Evolutionary conservation across 2,888 invertebrate species (phyloP).

Genomic region (Beris morrisii): DNA sequence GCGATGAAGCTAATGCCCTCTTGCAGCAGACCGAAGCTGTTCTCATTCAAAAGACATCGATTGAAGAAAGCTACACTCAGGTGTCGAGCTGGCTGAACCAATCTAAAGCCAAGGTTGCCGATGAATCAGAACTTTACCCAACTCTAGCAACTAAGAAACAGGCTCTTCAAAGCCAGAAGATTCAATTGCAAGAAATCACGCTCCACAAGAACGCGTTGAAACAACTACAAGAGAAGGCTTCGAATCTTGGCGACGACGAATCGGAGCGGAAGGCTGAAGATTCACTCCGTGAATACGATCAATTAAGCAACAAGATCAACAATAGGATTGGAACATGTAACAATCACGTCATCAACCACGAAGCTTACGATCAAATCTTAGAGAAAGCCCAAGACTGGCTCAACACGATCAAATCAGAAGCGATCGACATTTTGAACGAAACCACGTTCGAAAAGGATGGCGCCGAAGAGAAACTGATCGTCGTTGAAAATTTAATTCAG

Average conservation of each 20-base stretch:
- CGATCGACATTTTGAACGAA: constrained; percentile 75
- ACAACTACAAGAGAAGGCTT: constrained; percentile 81
- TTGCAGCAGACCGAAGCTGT: constrained; percentile 87
- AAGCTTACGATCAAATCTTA: constrained; percentile 76
- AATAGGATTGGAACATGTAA: constrained; percentile 68
- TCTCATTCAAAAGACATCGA: constrained; percentile 86
- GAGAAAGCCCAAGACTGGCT: constrained; percentile 84
- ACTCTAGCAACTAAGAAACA: constrained; percentile 87
- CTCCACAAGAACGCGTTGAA: constrained; percentile 82
- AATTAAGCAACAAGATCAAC: constrained; percentile 67
- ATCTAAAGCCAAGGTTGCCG: constrained; percentile 72
- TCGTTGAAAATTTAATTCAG: constrained; percentile 74
- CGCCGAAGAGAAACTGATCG: constrained; percentile 72
- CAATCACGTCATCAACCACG: constrained; percentile 77
- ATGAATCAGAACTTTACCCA: constrained; percentile 71
- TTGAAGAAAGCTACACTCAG: constrained; percentile 89
- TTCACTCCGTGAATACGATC: constrained; percentile 72
- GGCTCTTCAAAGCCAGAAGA: constrained; percentile 77
- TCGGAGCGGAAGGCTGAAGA: constrained; percentile 73
- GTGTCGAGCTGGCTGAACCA: constrained; percentile 85
- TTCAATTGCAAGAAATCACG: constrained; percentile 80
- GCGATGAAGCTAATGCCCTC: constrained; percentile 80
- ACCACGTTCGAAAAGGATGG: constrained; percentile 77
- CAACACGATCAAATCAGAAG: constrained; percentile 76
- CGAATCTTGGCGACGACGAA: constrained; percentile 76